Base-by-base conservation (phyloP, 2,888 invertebrate species). In the Rutpela maculata region DNA sequence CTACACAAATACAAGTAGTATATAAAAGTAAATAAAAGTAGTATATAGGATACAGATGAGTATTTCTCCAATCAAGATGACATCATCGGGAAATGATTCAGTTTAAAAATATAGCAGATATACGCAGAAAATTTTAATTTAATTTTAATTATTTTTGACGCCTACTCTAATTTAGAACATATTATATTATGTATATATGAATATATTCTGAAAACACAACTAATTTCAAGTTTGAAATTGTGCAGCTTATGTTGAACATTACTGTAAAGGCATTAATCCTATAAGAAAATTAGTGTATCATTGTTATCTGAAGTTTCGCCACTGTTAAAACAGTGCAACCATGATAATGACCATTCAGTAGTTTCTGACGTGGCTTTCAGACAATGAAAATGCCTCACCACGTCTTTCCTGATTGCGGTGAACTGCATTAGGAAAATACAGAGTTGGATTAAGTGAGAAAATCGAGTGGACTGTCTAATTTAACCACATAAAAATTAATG, bases 251-350 rank as follows among this genome's bases (percentile, higher is more conserved):
- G 50, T 50, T 50, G 50, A 50, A n/a, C 50, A n/a, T 50, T 50
- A n/a, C n/a, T 75, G 70, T 75, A 63, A 70, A 75, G 62, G 75
- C 38, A 63, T 50, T 75, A 75, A 63, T 57, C 70, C 70, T 62
- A 56, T 38, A 31, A 75, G 66, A 70, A 68, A 75, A 75, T 75
- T 75, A 70, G 70, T 57, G 75, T 65, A 65, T 70, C 75, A 75
- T 69, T 70, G 63, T 70, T 65, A 75, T 69, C 65, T 75, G 65
- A 70, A 65, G 70, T 75, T 50, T 50, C 15, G n/a, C n/a, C 65
- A 19, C 57, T 60, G 38, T 38, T 38, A 17, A 17, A 65, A 26
- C 15, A n/a, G n/a, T 65, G 4, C 17, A 17, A 18, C 19, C n/a
- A 50, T 50, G 50, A 50, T 50, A 50, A 50, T 50, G 50, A 6